Conservation (phyloP, 2,888 invertebrate genomes). For the Hydropsyche betteni region DNA sequence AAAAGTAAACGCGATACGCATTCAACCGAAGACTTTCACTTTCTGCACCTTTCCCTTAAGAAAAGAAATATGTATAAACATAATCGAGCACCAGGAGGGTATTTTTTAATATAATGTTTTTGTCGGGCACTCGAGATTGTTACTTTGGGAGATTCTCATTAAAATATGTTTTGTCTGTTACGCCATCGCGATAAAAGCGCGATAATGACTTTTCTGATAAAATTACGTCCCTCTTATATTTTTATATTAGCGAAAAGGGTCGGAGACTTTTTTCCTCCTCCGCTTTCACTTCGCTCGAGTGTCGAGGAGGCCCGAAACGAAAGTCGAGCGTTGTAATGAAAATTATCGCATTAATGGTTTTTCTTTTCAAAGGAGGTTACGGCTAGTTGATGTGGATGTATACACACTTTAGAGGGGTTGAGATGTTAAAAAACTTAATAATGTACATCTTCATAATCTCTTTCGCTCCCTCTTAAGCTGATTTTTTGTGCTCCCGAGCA, state of each 20-base stretch:
- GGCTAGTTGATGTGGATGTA: background rate
- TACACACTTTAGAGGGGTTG: background rate
- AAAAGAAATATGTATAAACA: no score
- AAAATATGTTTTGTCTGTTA: slow-evolving; percentile 69
- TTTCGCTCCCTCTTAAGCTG: background rate
- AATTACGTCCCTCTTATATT: slow-evolving; percentile 53
- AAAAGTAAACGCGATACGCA: no score
- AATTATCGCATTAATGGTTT: slow-evolving; percentile 41
- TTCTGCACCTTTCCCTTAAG: no score
- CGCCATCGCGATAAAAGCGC: slow-evolving; percentile 69
- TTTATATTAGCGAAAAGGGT: slow-evolving; percentile 62
- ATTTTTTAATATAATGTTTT: slow-evolving; percentile 31
- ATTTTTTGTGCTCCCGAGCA: background rate
- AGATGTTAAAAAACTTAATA: slow-evolving; percentile 12
- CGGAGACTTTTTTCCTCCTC: background rate
- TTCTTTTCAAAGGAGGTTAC: slow-evolving; percentile 16
- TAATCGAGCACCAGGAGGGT: background rate
- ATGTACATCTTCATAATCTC: slow-evolving; percentile 29
- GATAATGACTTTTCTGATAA: slow-evolving; percentile 69
- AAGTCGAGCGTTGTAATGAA: slow-evolving; percentile 34
- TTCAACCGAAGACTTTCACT: no score
- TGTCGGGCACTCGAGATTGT: slow-evolving; percentile 51
- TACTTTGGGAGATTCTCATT: slow-evolving; percentile 63
- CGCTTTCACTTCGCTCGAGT: background rate
- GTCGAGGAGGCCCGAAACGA: background rate